Evolutionary conservation across 2,113 vertebrate genomes (phyloP).

Genomic region (Psilopsiagon aurifrons): DNA sequence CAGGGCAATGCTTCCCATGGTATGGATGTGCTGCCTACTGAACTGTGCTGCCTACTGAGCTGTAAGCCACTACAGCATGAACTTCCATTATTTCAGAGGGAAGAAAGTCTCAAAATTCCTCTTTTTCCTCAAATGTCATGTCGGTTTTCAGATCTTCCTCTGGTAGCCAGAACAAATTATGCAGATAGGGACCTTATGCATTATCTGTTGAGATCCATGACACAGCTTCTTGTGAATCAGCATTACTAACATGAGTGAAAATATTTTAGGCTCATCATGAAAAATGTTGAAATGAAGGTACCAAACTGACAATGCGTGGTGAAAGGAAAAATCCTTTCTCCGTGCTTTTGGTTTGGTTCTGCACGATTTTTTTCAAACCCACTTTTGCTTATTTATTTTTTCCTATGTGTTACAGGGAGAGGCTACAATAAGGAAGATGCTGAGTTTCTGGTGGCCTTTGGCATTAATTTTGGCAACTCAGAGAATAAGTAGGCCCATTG

Average conservation of each 20-base stretch:
- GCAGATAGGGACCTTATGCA: not conserved
- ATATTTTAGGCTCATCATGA: not conserved
- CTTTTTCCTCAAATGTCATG: not conserved
- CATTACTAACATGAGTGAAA: not conserved
- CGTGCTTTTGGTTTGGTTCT: not conserved
- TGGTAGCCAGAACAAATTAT: not conserved
- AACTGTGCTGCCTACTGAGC: not conserved
- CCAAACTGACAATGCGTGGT: not conserved
- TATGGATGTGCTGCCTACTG: not conserved
- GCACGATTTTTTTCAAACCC: not conserved
- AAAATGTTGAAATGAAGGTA: not conserved
- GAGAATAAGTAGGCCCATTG: constrained; percentile 94
- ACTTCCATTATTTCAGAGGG: not conserved
- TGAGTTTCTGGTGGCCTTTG: constrained; percentile 98
- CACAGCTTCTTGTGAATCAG: not conserved
- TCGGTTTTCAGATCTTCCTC: not conserved
- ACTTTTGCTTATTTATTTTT: not conserved
- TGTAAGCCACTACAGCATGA: not conserved
- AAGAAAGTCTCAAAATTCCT: not conserved
- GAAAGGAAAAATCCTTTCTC: not conserved
- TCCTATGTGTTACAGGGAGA: constrained; percentile 82
- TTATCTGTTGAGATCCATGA: constrained; percentile 10
- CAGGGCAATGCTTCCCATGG: not conserved
- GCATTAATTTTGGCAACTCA: constrained; percentile 96
- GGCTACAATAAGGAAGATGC: constrained; percentile 94